Evolutionary conservation across 2,113 vertebrate species (phyloP), one percentile per base, ranked within the genome.

Genomic region (Mellivora capensis): DNA sequence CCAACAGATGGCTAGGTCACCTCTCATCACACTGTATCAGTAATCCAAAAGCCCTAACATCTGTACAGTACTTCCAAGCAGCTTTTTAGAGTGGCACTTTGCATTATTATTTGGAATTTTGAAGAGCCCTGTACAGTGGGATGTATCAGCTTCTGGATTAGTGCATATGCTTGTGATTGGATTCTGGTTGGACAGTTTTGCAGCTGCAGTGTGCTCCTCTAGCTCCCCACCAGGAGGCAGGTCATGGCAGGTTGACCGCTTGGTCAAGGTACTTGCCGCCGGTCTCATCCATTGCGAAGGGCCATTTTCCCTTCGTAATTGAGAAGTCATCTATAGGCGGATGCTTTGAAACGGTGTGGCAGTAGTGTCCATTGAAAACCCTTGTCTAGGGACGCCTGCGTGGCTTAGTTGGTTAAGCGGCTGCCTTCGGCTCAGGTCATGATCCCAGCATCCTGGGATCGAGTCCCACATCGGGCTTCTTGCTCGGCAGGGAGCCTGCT

Each of bases 11-110:
- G 9, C 82, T 57, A 31, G 59, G 1, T 84, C 23, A 52, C 37
- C 0, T 0, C 44, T 14, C 13, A 7, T 29, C 29, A 59, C 23
- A 52, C 29, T 69, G 0, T 3, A 31, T 29, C 37, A 72, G 47
- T 23, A 23, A 2, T 47, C 10, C 44, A 4, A 71, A 39, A 44
- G 67, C 69, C 17, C 27, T 31, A 1, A 15, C 57, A 0, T 4
- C 2, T 31, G n/a, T 59, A 57, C 25, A 37, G 25, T 34, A 42
- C 49, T 74, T 84, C 61, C 15, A 61, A 11, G 74, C 49, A 69
- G 42, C 21, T 62, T 62, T 88, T 79, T 34, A 69, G 12, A 49
- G n/a, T 9, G 57, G 37, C 37, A 18, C 25, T 47, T 49, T 18
- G 8, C 59, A 10, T 44, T 89, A 23, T 27, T 31, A 39, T 44